These are phyloP conservation scores for Talpa occidentalis DNA, from an alignment of 2,113 vertebrate genomes.

Conservation along the genomic window DNA sequence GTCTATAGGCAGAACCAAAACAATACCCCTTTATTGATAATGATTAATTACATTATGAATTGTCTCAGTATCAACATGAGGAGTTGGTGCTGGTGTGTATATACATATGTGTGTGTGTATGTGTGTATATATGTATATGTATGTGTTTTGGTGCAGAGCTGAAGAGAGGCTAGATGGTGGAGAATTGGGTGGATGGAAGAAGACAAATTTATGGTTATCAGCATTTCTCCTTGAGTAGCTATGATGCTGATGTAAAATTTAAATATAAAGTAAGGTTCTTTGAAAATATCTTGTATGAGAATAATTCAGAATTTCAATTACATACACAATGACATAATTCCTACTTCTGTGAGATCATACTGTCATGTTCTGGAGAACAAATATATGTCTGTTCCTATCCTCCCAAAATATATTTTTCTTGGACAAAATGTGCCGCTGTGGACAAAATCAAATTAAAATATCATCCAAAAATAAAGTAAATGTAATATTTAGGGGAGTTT, in stretches of 20 bases:
- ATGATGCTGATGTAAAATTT: neutral
- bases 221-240: neutral
- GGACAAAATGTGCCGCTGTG: neutral
- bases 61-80: neutral
- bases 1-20: neutral
- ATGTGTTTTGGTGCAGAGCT: neutral
- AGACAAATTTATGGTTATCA: neutral
- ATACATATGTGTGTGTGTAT: neutral
- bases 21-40: neutral
- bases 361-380: neutral
- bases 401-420: neutral
- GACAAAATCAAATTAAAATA: neutral
- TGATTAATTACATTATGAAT: neutral
- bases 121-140: neutral
- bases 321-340: neutral
- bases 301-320: neutral
- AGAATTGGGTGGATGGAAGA: neutral
- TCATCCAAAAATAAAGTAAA: neutral
- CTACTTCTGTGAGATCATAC: neutral
- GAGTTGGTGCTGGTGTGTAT: neutral
- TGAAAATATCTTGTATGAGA: neutral
- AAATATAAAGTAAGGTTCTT: neutral
- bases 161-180: neutral
- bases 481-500: neutral
- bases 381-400: neutral